Evolutionary conservation across 35 echinoderm and acorn worm species (phyloP).

Genomic region (Eucidaris tribuloides): DNA sequence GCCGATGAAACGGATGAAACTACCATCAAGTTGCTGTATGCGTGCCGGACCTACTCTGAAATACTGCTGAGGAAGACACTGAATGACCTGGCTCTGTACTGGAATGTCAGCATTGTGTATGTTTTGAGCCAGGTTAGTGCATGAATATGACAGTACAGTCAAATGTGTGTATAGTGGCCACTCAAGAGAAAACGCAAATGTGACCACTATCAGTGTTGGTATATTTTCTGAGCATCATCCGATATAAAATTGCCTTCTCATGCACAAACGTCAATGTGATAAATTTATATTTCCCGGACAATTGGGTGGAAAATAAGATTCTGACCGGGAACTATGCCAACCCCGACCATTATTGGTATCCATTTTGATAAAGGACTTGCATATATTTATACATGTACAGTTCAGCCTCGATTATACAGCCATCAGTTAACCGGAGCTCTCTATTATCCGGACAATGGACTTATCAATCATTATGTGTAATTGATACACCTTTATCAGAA

Average conservation of each 20-base stretch:
- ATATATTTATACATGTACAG: too few relatives aligned
- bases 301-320: too few relatives aligned
- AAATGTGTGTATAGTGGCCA: background rate
- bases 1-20: slow-evolving; percentile 83
- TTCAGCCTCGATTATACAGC: too few relatives aligned
- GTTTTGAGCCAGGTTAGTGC: slow-evolving; percentile 64
- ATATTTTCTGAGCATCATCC: background rate
- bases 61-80: slow-evolving; percentile 63
- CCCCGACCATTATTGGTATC: too few relatives aligned
- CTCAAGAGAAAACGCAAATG: background rate
- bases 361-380: too few relatives aligned
- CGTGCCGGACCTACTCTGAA: slow-evolving; percentile 54
- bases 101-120: slow-evolving; percentile 88
- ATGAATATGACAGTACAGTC: background rate
- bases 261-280: background rate
- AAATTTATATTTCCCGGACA: background rate
- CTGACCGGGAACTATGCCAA: too few relatives aligned
- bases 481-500: too few relatives aligned
- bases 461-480: too few relatives aligned
- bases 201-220: background rate
- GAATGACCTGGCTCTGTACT: slow-evolving; percentile 71
- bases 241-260: background rate
- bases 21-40: slow-evolving; percentile 57
- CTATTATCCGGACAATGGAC: too few relatives aligned
- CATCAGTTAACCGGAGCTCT: too few relatives aligned